Percentiles rank a stretch among this genome's conserved stretches.
phyloP scores from a whole-genome alignment of 2,888 invertebrate genomes.

The Herminia tarsipennalis region DNA sequence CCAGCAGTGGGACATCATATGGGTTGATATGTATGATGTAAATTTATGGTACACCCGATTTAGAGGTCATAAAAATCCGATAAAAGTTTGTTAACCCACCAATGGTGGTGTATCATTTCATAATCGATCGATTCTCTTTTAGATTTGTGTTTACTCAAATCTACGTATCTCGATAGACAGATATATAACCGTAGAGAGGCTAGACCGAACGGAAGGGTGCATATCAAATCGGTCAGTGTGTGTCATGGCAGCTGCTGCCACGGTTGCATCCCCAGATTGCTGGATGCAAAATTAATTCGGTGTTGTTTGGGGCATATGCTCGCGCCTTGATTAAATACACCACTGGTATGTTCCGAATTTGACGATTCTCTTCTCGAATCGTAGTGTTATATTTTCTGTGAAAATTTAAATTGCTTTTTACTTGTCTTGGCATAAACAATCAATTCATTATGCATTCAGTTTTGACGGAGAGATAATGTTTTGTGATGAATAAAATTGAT shows the following conservation, averaged over 20 bases:
- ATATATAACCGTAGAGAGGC: constrained; percentile 37
- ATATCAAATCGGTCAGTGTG: constrained; percentile 76
- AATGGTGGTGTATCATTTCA: background rate
- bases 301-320: constrained; percentile 48
- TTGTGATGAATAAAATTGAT: too few species aligned
- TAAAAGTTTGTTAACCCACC: background rate
- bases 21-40: background rate
- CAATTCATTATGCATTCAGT: too few species aligned
- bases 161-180: constrained; percentile 10
- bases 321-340: constrained; percentile 36
- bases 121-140: constrained; percentile 1
- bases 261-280: constrained; percentile 75
- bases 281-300: constrained; percentile 75
- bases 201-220: constrained; percentile 69
- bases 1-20: too few species aligned
- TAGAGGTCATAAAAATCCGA: background rate
- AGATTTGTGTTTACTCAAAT: constrained; percentile 6
- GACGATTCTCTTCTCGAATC: background rate
- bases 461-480: too few species aligned
- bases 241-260: constrained; percentile 69
- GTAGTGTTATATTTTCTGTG: background rate
- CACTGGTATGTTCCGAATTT: constrained; percentile 8
- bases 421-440: too few species aligned
- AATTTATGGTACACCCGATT: background rate
- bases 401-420: background rate